These are phyloP conservation scores for Dendrocopos noguchii DNA, from an alignment of 2,113 vertebrate species.

Conservation along the genomic window DNA sequence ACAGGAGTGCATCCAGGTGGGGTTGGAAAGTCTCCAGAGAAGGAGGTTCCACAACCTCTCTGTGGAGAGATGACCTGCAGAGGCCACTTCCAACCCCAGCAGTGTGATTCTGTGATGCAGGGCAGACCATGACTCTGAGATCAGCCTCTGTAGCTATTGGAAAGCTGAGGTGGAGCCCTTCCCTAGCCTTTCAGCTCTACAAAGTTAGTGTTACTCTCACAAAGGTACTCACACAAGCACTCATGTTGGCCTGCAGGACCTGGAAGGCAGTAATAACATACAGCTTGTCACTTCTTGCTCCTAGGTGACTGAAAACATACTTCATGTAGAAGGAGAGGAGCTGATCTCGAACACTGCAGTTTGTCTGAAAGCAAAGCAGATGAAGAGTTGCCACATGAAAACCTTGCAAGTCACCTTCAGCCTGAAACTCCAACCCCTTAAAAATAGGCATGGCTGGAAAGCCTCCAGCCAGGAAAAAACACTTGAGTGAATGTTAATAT, in stretches of 20 bases:
- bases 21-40: no score
- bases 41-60: no score
- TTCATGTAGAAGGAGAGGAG: conserved; percentile 77
- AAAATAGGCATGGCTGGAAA: neutral
- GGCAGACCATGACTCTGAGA: neutral
- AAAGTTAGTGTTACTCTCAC: neutral
- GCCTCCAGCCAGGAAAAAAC: rapidly evolving
- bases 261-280: conserved; percentile 66
- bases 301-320: conserved; percentile 68
- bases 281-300: neutral
- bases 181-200: neutral
- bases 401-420: neutral
- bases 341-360: conserved; percentile 70
- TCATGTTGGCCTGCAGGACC: conserved; percentile 58
- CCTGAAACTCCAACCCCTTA: neutral
- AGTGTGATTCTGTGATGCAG: no score
- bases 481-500: neutral
- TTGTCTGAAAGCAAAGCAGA: conserved; percentile 65
- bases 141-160: neutral
- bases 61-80: no score
- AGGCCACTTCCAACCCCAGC: no score
- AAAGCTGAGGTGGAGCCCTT: neutral
- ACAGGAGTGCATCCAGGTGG: no score
- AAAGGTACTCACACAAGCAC: conserved; percentile 74
- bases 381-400: neutral